Percentiles rank a stretch among this genome's conserved stretches.
Evolutionary conservation across 1,140 invertebrate genomes (phyloP).

Genomic region (Aleiodes sp.): DNA sequence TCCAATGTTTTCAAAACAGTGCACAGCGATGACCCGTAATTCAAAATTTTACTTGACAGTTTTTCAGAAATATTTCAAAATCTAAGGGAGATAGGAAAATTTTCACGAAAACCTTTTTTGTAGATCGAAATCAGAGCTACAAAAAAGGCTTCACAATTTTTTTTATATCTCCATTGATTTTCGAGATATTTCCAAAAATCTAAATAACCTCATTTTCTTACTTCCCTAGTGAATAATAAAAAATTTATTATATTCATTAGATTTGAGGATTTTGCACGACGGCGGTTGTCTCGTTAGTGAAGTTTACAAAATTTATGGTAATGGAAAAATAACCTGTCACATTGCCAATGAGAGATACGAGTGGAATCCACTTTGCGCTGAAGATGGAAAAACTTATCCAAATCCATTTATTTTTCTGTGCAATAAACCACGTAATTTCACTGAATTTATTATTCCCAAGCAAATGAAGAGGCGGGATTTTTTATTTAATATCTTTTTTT

Average conservation of each 20-base stretch:
- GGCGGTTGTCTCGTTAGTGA: conserved; percentile 50
- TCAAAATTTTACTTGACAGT: no score
- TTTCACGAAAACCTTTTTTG: no score
- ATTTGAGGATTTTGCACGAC: conserved; percentile 46
- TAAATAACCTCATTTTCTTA: no score
- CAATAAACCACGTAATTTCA: conserved; percentile 44
- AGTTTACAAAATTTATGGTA: conserved; percentile 36
- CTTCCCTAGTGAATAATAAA: conserved; percentile 27
- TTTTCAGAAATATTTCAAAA: no score
- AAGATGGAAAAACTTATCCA: conserved; percentile 49
- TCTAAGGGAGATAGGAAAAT: no score
- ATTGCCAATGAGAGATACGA: conserved; percentile 49
- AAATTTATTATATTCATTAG: conserved; percentile 38
- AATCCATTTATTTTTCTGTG: conserved; percentile 57
- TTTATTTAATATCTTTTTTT: neutral
- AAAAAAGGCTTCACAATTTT: no score
- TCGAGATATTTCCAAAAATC: no score
- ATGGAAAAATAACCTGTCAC: conserved; percentile 39
- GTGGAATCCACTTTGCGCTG: conserved; percentile 55
- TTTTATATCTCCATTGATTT: no score
- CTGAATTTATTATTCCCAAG: neutral
- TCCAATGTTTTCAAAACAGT: no score
- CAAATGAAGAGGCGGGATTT: neutral
- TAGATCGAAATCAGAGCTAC: no score
- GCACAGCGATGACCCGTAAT: no score